Base-by-base conservation (phyloP, 2,113 vertebrate species). In the Hyperoodon ampullatus region DNA sequence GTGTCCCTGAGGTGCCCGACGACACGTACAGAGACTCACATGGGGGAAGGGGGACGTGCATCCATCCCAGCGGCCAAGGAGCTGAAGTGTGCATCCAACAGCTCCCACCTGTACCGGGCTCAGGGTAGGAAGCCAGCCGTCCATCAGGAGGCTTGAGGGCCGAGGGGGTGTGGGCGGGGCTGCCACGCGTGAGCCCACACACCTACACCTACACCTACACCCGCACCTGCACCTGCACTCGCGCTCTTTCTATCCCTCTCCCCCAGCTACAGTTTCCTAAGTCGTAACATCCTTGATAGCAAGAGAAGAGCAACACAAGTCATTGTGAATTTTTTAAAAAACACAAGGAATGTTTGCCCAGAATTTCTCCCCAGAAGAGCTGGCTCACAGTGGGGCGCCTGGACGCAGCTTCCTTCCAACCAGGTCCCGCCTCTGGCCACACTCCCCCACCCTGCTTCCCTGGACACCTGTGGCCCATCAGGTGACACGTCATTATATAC, bases 381-480 rank as follows among this genome's bases (percentile, higher is more conserved):
- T 0, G 3, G 55, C 86, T 87, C 26, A 33, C 1, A 0, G 35
- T 6, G 44, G 58, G 2, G 15, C 5, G 0, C 55, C 60, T 8
- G 50, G 77, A 88, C 35, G 2, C 0, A 24, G 88, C 42, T 63
- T 95, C 50, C 65, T 2, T 19, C 80, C 77, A 93, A 83, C 97
- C 93, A 87, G 90, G 74, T 85, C 96, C 63, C 95, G 88, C 97
- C 95, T 93, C 15, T 0, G 60, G 78, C 88, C 78, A 6, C 28
- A 12, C 2, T 0, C 26, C 8, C 33, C 21, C 1, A 12, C 26
- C 84, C 42, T 3, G 4, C 80, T 86, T 5, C 0, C 84, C 0
- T 33, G 0, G 93, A 97, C 98, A 97, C 98, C 98, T 98, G 98
- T 0, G 33, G 55, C 65, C 96, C 95, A 75, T 98, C 98, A 75